These are phyloP conservation scores for Cossypha niveicapilla DNA, from an alignment of 2,797 vertebrate genomes.

Conservation along the genomic window DNA sequence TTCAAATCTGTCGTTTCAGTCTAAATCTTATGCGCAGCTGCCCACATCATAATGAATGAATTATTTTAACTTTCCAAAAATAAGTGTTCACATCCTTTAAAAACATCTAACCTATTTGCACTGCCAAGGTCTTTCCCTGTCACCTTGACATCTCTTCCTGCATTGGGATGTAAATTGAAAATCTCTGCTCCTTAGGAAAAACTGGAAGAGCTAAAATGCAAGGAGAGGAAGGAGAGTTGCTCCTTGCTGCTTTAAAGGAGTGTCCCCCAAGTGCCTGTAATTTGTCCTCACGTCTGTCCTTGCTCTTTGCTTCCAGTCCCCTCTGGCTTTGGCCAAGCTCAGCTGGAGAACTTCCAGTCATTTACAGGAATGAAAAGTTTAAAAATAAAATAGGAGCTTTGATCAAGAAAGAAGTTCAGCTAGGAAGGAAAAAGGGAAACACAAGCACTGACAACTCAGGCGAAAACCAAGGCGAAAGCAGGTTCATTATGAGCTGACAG, in stretches of 20 bases:
- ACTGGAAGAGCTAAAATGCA: neutral
- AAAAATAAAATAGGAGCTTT: constrained; percentile 49
- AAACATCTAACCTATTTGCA: constrained; percentile 1
- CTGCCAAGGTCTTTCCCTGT: constrained; percentile 29
- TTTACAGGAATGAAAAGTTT: constrained; percentile 54
- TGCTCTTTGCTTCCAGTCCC: constrained; percentile 24
- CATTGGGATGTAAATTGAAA: neutral
- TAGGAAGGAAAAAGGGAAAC: constrained; percentile 18
- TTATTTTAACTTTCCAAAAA: constrained; percentile 41
- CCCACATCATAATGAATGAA: neutral
- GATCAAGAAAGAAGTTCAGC: constrained; percentile 4
- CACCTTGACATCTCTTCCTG: constrained; percentile 54
- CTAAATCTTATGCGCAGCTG: neutral
- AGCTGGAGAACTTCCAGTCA: constrained; percentile 34
- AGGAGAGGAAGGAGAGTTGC: neutral
- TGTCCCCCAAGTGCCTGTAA: neutral
- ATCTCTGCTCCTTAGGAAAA: neutral
- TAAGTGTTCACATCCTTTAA: constrained; percentile 50
- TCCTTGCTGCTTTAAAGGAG: neutral
- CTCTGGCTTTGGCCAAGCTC: neutral
- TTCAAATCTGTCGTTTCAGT: neutral
- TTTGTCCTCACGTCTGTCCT: neutral
- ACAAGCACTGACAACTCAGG: neutral
- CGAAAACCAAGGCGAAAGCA: neutral
- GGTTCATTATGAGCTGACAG: constrained; percentile 8